Conservation (phyloP, 1,140 invertebrate species). For the Drosophila nigromelanica region DNA sequence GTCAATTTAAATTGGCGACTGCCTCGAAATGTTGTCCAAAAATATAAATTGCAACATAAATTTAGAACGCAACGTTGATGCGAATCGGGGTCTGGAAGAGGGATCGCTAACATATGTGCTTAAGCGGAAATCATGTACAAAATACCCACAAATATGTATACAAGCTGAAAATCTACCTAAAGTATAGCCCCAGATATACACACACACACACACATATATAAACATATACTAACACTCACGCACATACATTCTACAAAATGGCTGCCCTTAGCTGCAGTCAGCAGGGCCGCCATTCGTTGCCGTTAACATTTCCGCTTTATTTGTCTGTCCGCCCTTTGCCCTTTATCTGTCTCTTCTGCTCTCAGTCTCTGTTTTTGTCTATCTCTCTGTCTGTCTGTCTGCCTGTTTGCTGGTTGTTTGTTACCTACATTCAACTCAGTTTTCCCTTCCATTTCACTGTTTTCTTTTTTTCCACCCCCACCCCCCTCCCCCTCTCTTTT, state of each 20-base stretch:
- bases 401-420: slow-evolving; percentile 42
- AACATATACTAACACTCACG: neutral
- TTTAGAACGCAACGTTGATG: slow-evolving; percentile 53
- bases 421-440: slow-evolving; percentile 38
- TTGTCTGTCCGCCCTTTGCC: slow-evolving; percentile 71
- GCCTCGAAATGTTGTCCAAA: slow-evolving; percentile 43
- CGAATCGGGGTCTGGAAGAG: neutral
- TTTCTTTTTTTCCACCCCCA: neutral
- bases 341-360: slow-evolving; percentile 46
- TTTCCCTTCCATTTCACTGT: neutral
- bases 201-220: neutral
- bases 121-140: slow-evolving; percentile 74
- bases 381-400: slow-evolving; percentile 16
- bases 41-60: slow-evolving; percentile 75
- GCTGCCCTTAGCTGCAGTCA: slow-evolving; percentile 40
- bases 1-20: slow-evolving; percentile 61
- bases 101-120: slow-evolving; percentile 50
- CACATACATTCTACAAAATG: slow-evolving; percentile 31
- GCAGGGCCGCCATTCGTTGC: slow-evolving; percentile 72
- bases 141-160: slow-evolving; percentile 46
- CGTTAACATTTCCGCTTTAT: slow-evolving; percentile 81
- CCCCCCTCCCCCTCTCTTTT: neutral
- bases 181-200: neutral
- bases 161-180: slow-evolving; percentile 38
- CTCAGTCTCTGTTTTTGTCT: neutral